Conservation (phyloP, 35 echinoderm and acorn worm genomes). For the Anneissia japonica region DNA sequence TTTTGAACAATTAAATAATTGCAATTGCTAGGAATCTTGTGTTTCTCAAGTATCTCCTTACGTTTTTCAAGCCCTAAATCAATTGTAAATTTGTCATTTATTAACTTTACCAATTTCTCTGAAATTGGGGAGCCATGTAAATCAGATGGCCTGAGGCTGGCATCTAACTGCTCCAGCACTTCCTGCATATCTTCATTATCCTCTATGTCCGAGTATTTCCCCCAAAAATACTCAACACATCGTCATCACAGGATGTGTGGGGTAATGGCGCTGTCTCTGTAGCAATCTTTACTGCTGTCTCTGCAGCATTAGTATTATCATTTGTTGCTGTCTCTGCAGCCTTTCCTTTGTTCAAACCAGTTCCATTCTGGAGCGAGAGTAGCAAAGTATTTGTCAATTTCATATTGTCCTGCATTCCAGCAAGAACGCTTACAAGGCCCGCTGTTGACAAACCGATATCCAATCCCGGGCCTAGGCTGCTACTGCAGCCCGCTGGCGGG, state of each 20-base stretch:
- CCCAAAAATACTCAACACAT: no score
- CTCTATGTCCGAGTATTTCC: no score
- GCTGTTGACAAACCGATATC: no score
- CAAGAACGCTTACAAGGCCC: no score
- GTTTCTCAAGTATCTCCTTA: background rate
- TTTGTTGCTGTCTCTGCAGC: background rate
- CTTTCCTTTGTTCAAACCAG: no score
- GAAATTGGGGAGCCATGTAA: background rate
- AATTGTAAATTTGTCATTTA: background rate
- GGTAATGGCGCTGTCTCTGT: background rate
- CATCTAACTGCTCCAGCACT: background rate
- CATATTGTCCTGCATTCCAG: no score
- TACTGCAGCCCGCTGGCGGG: no score
- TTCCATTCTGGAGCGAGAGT: no score
- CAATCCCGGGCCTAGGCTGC: no score
- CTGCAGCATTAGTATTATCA: background rate
- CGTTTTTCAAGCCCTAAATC: background rate
- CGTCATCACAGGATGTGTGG: no score
- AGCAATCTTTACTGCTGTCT: background rate
- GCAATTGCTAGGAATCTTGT: background rate
- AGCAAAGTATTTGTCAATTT: no score
- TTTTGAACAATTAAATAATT: no score
- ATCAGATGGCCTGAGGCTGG: background rate
- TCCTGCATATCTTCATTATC: background rate
- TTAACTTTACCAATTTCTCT: background rate